These are phyloP conservation scores for Oreotrochilus melanogaster DNA, from an alignment of 2,113 vertebrate species.

Conservation along the genomic window DNA sequence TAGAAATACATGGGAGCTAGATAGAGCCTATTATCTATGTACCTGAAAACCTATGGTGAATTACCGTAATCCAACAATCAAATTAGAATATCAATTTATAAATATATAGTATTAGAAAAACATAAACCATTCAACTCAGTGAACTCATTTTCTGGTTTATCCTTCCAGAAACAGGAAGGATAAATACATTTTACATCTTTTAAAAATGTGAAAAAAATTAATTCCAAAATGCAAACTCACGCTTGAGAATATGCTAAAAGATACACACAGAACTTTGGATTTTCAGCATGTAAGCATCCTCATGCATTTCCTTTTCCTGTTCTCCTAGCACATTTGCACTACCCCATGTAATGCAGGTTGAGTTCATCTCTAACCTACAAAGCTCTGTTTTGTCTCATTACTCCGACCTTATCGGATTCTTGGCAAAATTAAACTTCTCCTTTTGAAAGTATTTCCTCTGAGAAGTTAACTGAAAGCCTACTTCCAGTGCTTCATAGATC, in stretches of 20 bases:
- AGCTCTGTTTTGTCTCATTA: constrained; percentile 62
- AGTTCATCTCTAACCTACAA: constrained; percentile 70
- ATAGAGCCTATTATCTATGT: not conserved
- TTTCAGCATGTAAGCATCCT: not conserved
- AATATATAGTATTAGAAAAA: not conserved
- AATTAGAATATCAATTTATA: not conserved
- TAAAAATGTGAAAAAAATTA: not conserved
- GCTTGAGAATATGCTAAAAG: not conserved
- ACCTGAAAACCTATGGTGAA: not conserved
- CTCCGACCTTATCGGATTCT: constrained; percentile 65
- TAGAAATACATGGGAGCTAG: not conserved
- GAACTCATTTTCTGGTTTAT: not conserved
- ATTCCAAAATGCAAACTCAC: not conserved
- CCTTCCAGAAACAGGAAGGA: not conserved
- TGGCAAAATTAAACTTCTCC: constrained; percentile 77
- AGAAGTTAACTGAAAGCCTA: constrained; percentile 72
- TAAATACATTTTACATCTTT: not conserved
- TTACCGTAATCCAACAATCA: not conserved
- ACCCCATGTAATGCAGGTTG: not conserved
- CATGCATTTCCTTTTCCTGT: not conserved
- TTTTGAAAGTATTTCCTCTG: constrained; percentile 82
- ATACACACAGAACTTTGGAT: not conserved
- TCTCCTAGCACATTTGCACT: constrained; percentile 35
- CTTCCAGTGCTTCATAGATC: constrained; percentile 72
- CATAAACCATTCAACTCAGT: not conserved